These are phyloP conservation scores for Pelvicachromis taeniatus DNA, from an alignment of 2,113 vertebrate species.

Conservation along the genomic window DNA sequence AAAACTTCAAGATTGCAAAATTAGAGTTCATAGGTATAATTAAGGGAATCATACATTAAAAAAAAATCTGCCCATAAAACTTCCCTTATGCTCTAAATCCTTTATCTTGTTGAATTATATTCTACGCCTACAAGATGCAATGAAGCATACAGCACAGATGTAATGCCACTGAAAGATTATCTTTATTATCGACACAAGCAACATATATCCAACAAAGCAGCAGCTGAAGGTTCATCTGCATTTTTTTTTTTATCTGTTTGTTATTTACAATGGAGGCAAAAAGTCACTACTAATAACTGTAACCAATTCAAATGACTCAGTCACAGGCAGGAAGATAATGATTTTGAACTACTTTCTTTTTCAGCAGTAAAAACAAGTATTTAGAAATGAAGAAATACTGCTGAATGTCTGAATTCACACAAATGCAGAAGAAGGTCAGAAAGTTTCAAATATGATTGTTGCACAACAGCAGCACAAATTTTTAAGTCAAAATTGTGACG, in stretches of 20 bases:
- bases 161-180: not conserved
- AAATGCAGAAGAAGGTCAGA: not conserved
- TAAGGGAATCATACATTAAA: not conserved
- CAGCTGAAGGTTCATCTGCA: not conserved
- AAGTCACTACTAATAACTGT: not conserved
- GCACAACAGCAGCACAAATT: not conserved
- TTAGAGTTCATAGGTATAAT: constrained; percentile 13
- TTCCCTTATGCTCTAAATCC: not conserved
- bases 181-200: not conserved
- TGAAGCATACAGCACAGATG: not conserved
- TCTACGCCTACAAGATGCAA: not conserved
- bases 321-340: not conserved
- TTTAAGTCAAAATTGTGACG: not conserved
- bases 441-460: not conserved
- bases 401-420: not conserved
- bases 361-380: not conserved
- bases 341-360: not conserved
- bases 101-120: not conserved
- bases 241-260: not conserved
- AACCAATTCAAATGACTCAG: not conserved
- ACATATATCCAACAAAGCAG: not conserved
- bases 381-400: not conserved
- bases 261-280: not conserved
- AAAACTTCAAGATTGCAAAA: not conserved
- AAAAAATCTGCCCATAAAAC: not conserved